Evolutionary conservation across 2,888 invertebrate species (phyloP), one percentile per base, ranked within the genome.

Genomic region (Pherbina coryleti): DNA sequence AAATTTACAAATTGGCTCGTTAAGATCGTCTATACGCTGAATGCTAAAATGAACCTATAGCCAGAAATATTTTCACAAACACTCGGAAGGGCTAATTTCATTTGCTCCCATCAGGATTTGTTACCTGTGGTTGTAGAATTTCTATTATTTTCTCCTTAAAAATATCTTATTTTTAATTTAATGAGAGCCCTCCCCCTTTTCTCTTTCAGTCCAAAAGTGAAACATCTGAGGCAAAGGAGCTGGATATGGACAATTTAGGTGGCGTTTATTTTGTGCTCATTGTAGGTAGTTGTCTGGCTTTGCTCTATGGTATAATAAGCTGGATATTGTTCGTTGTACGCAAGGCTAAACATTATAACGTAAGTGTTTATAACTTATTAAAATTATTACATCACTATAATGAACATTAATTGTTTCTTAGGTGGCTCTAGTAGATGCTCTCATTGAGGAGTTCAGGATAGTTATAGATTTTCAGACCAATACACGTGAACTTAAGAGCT

Each of bases 371-470:
- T 14, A 17, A 11, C 28, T 3, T 11, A 9, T 14, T n/a, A n/a
- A n/a, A 8, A 44, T 1, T 70, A 28, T 44, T 17, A 3, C n/a
- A 37, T 37, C 7, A 8, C 8, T 1, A 8, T 37, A 5, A 5
- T 1, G 7, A 4, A 37, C 7, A 37, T 8, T 8, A 37, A 37
- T 22, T 80, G 76, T 55, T 69, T 89, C 90, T 9, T 86, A 95
- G 92, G 91, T 93, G 8, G 88, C 94, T 0, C 93, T 95, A 82
- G 91, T 89, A 84, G 91, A 93, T 64, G 94, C 94, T 81, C 86
- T 95, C 9, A 90, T 91, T 75, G 93, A 93, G n/a, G 96, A 96
- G 87, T 83, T 95, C 55, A 92, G 91, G 83, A 95, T 96, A 85
- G 92, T 95, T 49, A 86, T 94, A 0, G 92, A 93, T 85, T 95